Conservation (phyloP, 2,113 vertebrate species). For the Anas platyrhynchos region DNA sequence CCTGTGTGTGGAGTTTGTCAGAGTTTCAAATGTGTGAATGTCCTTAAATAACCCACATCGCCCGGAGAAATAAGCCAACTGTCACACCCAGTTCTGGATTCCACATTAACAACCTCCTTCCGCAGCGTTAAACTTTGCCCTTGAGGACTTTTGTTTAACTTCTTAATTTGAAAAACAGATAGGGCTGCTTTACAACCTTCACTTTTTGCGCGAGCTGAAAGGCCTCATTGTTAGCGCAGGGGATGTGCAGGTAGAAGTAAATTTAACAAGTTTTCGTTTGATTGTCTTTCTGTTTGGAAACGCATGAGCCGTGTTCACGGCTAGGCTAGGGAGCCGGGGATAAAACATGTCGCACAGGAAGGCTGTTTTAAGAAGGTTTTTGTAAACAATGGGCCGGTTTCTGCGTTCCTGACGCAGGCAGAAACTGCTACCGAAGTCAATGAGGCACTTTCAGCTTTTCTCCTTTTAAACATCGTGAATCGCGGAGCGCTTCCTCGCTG, state of each 20-base stretch:
- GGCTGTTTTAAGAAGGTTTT: background rate
- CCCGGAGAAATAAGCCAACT: conserved; percentile 69
- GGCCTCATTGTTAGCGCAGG: conserved; percentile 55
- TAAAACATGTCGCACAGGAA: background rate
- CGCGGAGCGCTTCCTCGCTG: background rate
- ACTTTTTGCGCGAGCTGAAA: background rate
- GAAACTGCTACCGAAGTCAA: background rate
- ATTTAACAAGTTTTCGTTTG: background rate
- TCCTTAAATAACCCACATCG: conserved; percentile 80
- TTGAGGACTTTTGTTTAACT: conserved; percentile 81
- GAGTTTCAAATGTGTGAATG: conserved; percentile 63
- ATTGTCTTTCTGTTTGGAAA: background rate
- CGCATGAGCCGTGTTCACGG: accelerated
- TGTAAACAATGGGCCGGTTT: conserved; percentile 23
- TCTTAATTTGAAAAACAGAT: conserved; percentile 78
- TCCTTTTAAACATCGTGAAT: background rate
- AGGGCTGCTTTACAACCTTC: conserved; percentile 47
- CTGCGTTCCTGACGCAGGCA: background rate
- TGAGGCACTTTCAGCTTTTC: background rate
- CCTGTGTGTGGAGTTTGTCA: conserved; percentile 3
- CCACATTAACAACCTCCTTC: conserved; percentile 83
- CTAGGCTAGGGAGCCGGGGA: background rate
- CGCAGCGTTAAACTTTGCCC: conserved; percentile 80
- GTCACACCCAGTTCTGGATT: conserved; percentile 84
- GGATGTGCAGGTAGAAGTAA: conserved; percentile 49